Evolutionary conservation across 37 sponge, comb jelly and placozoan genomes (phyloP).

Genomic region (Cladorhizidae sp.): DNA sequence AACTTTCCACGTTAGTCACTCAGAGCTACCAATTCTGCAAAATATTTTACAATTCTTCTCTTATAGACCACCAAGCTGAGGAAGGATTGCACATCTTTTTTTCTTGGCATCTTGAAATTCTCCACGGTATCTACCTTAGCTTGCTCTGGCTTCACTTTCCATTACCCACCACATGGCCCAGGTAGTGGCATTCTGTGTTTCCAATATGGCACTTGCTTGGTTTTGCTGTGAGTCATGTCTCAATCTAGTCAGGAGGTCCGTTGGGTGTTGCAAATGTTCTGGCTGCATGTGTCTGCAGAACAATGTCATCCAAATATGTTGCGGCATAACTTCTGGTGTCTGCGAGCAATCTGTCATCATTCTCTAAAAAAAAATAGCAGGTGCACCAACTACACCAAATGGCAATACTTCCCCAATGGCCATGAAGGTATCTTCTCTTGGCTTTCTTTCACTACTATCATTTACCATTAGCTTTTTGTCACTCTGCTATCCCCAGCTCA

Average conservation of each 20-base stretch:
- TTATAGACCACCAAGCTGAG: conserved; percentile 55
- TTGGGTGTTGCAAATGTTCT: conserved; percentile 45
- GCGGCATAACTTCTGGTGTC: conserved; percentile 27
- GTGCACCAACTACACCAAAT: conserved; percentile 68
- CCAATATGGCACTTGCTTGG: conserved; percentile 61
- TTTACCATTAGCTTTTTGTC: not conserved
- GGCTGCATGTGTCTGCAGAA: conserved; percentile 32
- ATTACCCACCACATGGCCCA: conserved; percentile 59
- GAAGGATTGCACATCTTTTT: conserved; percentile 44
- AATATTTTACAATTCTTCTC: conserved; percentile 44
- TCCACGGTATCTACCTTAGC: conserved; percentile 46
- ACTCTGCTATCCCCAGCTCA: no score
- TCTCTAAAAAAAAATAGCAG: conserved; percentile 70
- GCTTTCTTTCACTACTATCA: conserved; percentile 37
- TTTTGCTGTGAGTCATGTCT: conserved; percentile 50
- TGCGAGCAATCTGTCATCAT: conserved; percentile 50
- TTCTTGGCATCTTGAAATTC: conserved; percentile 27
- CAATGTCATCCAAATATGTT: conserved; percentile 59
- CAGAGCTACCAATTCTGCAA: conserved; percentile 32
- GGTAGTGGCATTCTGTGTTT: conserved; percentile 35
- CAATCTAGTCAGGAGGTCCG: conserved; percentile 21
- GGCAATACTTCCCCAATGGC: conserved; percentile 65
- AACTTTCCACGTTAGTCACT: conserved; percentile 32
- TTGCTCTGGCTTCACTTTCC: conserved; percentile 32
- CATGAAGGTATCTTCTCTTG: conserved; percentile 55